phyloP scores from a whole-genome alignment of 37 sponge, comb jelly and placozoan species.

The Eunapius fragilis region DNA sequence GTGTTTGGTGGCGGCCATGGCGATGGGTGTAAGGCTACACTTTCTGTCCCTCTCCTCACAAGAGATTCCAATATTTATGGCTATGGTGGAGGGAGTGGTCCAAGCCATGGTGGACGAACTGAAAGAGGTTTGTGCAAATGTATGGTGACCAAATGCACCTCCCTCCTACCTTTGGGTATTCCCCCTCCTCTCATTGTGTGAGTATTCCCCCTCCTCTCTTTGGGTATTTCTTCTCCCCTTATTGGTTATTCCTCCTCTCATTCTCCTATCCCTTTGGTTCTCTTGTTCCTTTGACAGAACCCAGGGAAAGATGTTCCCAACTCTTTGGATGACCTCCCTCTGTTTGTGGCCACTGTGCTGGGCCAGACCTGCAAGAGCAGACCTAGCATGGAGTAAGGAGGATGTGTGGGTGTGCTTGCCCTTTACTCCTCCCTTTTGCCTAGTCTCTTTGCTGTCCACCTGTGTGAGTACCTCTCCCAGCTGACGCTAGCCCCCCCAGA shows the following conservation, averaged over 20 bases:
- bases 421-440: not conserved
- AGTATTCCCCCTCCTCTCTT: too few relatives aligned
- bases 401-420: too few relatives aligned
- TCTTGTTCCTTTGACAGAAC: not conserved
- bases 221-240: too few relatives aligned
- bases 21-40: not conserved
- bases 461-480: constrained; percentile 9
- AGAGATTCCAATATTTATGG: constrained; percentile 28
- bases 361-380: constrained; percentile 20
- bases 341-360: constrained; percentile 18
- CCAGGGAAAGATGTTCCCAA: constrained; percentile 11
- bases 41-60: constrained; percentile 45
- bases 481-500: not conserved
- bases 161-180: too few relatives aligned
- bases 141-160: too few relatives aligned
- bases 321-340: constrained; percentile 31
- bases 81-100: constrained; percentile 34
- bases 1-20: constrained; percentile 15
- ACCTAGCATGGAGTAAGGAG: constrained; percentile 5
- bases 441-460: constrained; percentile 38
- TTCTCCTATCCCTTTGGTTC: too few relatives aligned
- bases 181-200: too few relatives aligned
- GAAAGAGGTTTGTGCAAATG: constrained; percentile 2
- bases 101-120: constrained; percentile 24
- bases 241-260: too few relatives aligned